Evolutionary conservation across 2,888 invertebrate species (phyloP).

Genomic region (Acanthosepion pharaonis): DNA sequence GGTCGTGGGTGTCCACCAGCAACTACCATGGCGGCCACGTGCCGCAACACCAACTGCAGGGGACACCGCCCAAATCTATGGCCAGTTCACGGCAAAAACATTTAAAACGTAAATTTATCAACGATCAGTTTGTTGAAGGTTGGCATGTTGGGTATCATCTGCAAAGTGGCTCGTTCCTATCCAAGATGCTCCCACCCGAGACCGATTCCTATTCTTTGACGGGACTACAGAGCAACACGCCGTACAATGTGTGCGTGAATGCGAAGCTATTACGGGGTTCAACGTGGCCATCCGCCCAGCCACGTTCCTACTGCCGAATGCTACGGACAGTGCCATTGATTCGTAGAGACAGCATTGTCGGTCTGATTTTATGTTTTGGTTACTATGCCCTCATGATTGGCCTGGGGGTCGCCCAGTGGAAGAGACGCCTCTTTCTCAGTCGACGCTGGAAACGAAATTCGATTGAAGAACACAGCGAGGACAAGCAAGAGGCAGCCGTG

Average conservation of each 20-base stretch:
- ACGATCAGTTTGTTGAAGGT: neutral
- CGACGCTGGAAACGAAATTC: conserved; percentile 17
- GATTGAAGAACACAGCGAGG: conserved; percentile 20
- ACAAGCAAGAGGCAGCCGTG: neutral
- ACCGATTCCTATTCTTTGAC: neutral
- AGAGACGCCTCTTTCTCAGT: conserved; percentile 8
- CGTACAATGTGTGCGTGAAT: conserved; percentile 45
- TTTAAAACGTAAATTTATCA: neutral
- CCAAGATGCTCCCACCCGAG: conserved; percentile 37
- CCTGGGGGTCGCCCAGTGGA: conserved; percentile 36
- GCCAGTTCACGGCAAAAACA: neutral
- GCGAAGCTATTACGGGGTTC: neutral
- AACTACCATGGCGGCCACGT: neutral
- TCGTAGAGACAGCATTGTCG: conserved; percentile 10
- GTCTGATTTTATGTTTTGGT: conserved; percentile 10
- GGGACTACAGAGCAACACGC: conserved; percentile 24
- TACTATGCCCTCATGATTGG: conserved; percentile 43
- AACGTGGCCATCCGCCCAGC: neutral
- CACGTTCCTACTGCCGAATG: neutral
- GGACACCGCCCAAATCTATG: neutral
- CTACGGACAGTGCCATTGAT: conserved; percentile 42
- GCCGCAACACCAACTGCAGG: neutral
- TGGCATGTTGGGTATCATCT: conserved; percentile 43
- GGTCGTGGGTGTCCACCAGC: neutral
- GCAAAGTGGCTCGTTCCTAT: neutral